A percentile compares a stretch with the other conserved stretches of the same genome.
These are phyloP conservation scores for Bufotes viridis DNA, from an alignment of 2,797 vertebrate genomes.

Conservation along the genomic window DNA sequence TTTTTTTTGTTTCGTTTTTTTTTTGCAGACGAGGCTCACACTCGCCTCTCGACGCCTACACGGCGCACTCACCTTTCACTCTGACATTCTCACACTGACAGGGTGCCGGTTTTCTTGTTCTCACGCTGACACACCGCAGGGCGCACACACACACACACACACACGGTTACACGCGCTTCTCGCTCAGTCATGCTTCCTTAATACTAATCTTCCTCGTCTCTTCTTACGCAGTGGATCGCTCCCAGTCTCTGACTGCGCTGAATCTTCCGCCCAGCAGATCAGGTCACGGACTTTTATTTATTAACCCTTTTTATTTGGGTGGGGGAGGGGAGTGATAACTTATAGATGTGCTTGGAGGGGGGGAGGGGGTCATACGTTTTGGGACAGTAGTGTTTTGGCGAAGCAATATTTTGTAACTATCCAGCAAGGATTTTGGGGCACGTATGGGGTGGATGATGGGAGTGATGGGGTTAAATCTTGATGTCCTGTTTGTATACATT, in stretches of 20 bases:
- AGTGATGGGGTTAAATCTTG: not conserved
- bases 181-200: slow-evolving; percentile 17
- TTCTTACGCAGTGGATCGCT: slow-evolving; percentile 58
- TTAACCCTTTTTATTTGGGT: not conserved
- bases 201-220: slow-evolving; percentile 34
- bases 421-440: not conserved
- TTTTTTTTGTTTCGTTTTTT: not conserved
- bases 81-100: slow-evolving; percentile 32
- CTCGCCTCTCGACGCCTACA: not conserved
- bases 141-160: not conserved
- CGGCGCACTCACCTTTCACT: slow-evolving; percentile 17
- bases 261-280: slow-evolving; percentile 67
- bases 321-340: not conserved
- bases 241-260: slow-evolving; percentile 54
- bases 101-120: not conserved
- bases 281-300: slow-evolving; percentile 72
- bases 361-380: not conserved
- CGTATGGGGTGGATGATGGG: not conserved
- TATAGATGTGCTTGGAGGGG: not conserved
- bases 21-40: not conserved
- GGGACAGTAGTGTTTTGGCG: not conserved
- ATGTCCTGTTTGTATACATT: not conserved
- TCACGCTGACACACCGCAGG: not conserved
- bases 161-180: slow-evolving; percentile 6
- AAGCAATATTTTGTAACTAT: slow-evolving; percentile 33